A percentile compares a stretch with the other conserved stretches of the same genome.
Conservation (phyloP, 2,797 vertebrate genomes). For the Steatocranus sp. region DNA sequence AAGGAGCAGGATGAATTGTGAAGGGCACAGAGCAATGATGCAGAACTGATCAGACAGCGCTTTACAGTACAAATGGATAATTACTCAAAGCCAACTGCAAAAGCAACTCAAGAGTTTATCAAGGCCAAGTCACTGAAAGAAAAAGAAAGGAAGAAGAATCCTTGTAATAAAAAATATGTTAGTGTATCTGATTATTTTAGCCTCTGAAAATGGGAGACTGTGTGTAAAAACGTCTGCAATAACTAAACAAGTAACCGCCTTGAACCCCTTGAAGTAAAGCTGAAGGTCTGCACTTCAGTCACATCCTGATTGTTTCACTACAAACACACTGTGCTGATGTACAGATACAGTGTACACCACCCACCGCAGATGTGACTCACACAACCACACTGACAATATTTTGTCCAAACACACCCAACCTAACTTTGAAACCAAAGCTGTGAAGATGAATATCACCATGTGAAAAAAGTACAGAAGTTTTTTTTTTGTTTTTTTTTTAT, state of each 20-base stretch:
- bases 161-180: not conserved
- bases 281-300: not conserved
- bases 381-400: not conserved
- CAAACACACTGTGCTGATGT: not conserved
- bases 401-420: not conserved
- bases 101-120: not conserved
- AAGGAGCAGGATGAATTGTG: not conserved
- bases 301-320: not conserved
- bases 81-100: not conserved
- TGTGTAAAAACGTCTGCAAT: not conserved
- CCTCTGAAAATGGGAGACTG: not conserved
- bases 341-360: not conserved
- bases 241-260: not conserved
- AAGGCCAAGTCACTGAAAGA: not conserved
- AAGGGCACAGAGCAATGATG: not conserved
- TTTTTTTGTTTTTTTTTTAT: too few relatives aligned
- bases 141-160: not conserved
- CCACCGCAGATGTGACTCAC: not conserved
- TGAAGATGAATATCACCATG: not conserved
- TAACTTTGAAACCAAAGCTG: not conserved
- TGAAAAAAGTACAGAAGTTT: not conserved
- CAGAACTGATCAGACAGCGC: not conserved
- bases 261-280: not conserved
- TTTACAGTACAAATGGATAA: not conserved
- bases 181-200: not conserved